Percentiles rank a stretch among this genome's conserved stretches.
These are phyloP conservation scores for Scaptomyza cyrtandrae DNA, from an alignment of 2,888 invertebrate species.

Conservation along the genomic window DNA sequence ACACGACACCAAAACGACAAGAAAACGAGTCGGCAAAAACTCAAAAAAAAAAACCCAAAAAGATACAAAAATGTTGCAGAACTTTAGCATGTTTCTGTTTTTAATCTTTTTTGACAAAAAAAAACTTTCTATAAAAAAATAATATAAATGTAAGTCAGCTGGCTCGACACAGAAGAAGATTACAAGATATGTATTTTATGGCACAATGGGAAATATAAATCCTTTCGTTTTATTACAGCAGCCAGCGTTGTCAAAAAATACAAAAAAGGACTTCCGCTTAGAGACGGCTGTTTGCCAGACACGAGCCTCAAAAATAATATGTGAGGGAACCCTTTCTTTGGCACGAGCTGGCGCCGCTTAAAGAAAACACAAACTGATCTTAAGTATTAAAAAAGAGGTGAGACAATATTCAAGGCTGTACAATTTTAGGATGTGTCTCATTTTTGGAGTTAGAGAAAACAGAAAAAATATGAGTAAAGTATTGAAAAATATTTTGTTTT, in stretches of 20 bases:
- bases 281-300: conserved; percentile 49
- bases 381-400: not conserved
- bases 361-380: not conserved
- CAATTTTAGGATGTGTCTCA: too few relatives aligned
- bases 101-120: conserved; percentile 47
- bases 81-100: conserved; percentile 31
- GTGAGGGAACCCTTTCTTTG: conserved; percentile 57
- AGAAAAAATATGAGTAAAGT: too few relatives aligned
- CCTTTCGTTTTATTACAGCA: conserved; percentile 77
- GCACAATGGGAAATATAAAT: conserved; percentile 77
- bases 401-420: not conserved
- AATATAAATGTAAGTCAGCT: conserved; percentile 63
- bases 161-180: conserved; percentile 47
- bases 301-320: conserved; percentile 34
- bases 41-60: conserved; percentile 21
- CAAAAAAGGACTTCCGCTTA: conserved; percentile 62
- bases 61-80: conserved; percentile 56
- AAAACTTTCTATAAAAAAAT: conserved; percentile 24
- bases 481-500: too few relatives aligned
- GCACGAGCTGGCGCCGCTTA: conserved; percentile 48
- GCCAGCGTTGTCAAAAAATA: conserved; percentile 6
- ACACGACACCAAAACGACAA: conserved; percentile 64
- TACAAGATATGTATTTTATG: conserved; percentile 65
- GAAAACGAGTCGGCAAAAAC: conserved; percentile 38
- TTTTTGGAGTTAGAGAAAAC: too few relatives aligned